Base-by-base conservation (phyloP, 92 coral and sea anemone genomes). In the Zoanthus sociatus region DNA sequence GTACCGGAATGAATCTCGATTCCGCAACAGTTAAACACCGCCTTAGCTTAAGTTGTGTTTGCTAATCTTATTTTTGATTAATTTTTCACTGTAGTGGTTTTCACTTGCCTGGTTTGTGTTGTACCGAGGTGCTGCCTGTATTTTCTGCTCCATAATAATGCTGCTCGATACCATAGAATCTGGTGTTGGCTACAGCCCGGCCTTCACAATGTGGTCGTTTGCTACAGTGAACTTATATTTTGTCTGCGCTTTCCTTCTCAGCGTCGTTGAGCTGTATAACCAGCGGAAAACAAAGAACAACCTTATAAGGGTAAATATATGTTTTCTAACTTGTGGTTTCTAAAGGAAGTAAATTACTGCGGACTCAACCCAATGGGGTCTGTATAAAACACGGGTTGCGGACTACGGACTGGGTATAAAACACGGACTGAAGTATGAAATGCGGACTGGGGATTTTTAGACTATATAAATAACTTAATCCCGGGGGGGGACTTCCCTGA, bases 131-230 rank as follows among this genome's bases (percentile, higher is more conserved):
- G 64, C 72, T 11, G 3, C 60, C 67, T 90, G 91, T 18, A 21
- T 91, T 33, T 91, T 68, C 58, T 83, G 87, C 32, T 84, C 91
- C 60, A 21, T 73, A 44, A 16, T 54, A 56, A 12, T 91, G 58
- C 63, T 91, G 48, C 21, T n/a, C 10, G 72, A 48, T 6, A 56
- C 86, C 11, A 26, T 75, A 20, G 13, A 2, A 37, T 37, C 5
- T 58, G 53, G 79, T 10, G 83, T 51, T 0, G 89, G 94, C 68
- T 91, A 84, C 89, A 88, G 92, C 54, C 71, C 71, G 13, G 89
- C 88, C 46, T 91, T 88, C 56, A 91, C 94, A 7, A 68, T 16
- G 9, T 91, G 94, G 94, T 84, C 91, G 12, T 83, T 91, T 32
- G 54, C 84, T 16, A 83, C 94, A 4, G 45, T 91, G 26, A 87